Base-by-base conservation (phyloP, 2,113 vertebrate species). In the Acrocephalus kingi region DNA sequence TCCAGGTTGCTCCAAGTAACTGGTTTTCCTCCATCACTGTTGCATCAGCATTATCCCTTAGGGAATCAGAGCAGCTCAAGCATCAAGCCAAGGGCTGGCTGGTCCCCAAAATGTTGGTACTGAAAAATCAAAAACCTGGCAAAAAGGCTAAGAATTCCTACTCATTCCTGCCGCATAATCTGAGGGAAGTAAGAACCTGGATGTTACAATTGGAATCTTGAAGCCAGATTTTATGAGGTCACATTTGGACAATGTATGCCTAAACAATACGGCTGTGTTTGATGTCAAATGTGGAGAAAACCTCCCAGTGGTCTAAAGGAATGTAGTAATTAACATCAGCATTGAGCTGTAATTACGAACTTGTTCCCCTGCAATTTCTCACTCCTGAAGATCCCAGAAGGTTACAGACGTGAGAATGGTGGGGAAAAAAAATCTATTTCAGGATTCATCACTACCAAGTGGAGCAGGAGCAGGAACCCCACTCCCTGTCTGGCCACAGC, bases 401-500 rank as follows among this genome's bases (percentile, higher is more conserved):
- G 25, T 30, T 49, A 35, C 28, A 33, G 63, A 25, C 15, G 14
- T 48, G 20, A 22, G 30, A 81, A 72, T 2, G 7, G 33, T 48
- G 35, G 0, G 79, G 74, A 9, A 2, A 22, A 35, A 52, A 54
- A 39, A 13, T 20, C 9, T 15, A 0, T 39, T 54, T 69, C 55
- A 71, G 41, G 56, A 87, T 41, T 79, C 48, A 62, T n/a, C 22
- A 3, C 64, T 55, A 41, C 48, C 13, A 24, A 17, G n/a, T 24
- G 23, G 15, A 46, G 33, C 63, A 66, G 43, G 71, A 75, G 21
- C 59, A 37, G 39, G 28, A 39, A 15, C 13, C 33, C 18, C 39
- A 11, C 39, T 69, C 74, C 15, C 63, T 73, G 48, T 7, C n/a
- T 0, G 1, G 39, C 39, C 20, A 3, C 0, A 0, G 58, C 45